Conservation (phyloP, 2,797 vertebrate species). For the Cossypha heuglini region DNA sequence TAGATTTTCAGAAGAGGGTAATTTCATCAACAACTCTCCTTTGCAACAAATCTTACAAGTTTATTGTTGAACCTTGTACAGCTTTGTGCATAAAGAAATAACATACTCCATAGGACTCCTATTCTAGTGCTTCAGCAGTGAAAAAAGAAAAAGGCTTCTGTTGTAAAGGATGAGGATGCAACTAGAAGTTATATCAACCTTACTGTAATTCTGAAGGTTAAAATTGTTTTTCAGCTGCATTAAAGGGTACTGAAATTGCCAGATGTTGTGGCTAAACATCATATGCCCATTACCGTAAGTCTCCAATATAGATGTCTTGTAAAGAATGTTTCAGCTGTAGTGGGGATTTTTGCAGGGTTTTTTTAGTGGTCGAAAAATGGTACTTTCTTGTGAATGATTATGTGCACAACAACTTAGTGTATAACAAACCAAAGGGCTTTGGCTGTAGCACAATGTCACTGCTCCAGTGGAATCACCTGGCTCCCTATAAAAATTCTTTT, state of each 20-base stretch:
- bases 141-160: neutral
- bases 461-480: constrained; percentile 59
- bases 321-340: constrained; percentile 9
- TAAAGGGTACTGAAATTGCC: constrained; percentile 15
- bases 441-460: constrained; percentile 71
- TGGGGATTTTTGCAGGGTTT: neutral
- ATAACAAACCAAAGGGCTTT: constrained; percentile 60
- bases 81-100: neutral
- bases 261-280: constrained; percentile 41
- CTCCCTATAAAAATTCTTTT: constrained; percentile 49
- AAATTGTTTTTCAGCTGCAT: neutral
- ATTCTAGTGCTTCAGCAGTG: neutral
- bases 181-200: constrained; percentile 10
- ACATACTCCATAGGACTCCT: neutral
- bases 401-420: neutral
- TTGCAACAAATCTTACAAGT: neutral
- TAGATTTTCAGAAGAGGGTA: neutral
- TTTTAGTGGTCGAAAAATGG: neutral
- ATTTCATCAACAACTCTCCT: neutral
- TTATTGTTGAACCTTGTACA: neutral
- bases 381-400: constrained; percentile 22
- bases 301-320: constrained; percentile 60
- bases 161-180: neutral
- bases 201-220: neutral
- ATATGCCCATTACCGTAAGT: constrained; percentile 72